Base-by-base conservation (phyloP, 2,113 vertebrate genomes). In the Mugil cephalus region DNA sequence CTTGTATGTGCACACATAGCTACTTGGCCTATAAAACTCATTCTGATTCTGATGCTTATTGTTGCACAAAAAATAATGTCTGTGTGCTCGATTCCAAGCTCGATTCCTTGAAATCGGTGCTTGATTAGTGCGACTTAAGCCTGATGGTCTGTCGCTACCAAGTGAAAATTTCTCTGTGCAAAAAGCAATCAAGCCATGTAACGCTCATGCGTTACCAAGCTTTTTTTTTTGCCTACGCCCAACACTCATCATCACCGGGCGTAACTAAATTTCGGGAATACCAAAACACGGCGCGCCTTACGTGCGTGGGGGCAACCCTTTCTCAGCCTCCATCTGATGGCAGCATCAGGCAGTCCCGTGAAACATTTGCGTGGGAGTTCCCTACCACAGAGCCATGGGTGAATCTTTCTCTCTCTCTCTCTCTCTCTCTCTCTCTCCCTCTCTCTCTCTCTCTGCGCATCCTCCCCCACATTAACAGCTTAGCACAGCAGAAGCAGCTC, bases 321-420 rank as follows among this genome's bases (percentile, higher is more conserved):
- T 77, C 89, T 89, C 83, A 86, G 86, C 88, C 86, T 94, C 93
- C 93, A 93, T 92, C 92, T 92, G 92, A 93, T 92, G 91, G 92
- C 91, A 93, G 92, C 93, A 93, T 91, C 88, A 93, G 93, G 93
- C 93, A 91, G 94, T 89, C 93, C 93, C 92, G 91, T 91, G 90
- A 80, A 91, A 85, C 82, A 84, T 82, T 90, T 94, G 94, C 94
- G 94, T 95, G 92, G 94, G 94, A 95, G 94, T 95, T 95, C 93
- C 94, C 94, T 87, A 71, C 90, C 90, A 87, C 86, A 89, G n/a
- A n/a, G 89, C 91, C 92, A 91, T 91, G 88, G 93, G 89, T 82
- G 87, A 82, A 87, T 89, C 87, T 87, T 80, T 87, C 91, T 74
- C 87, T 74, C 83, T 80, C 69, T 74, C 84, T 61, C 83, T 50